phyloP scores from a whole-genome alignment of 2,797 vertebrate genomes.

The Myripristis jacobus region DNA sequence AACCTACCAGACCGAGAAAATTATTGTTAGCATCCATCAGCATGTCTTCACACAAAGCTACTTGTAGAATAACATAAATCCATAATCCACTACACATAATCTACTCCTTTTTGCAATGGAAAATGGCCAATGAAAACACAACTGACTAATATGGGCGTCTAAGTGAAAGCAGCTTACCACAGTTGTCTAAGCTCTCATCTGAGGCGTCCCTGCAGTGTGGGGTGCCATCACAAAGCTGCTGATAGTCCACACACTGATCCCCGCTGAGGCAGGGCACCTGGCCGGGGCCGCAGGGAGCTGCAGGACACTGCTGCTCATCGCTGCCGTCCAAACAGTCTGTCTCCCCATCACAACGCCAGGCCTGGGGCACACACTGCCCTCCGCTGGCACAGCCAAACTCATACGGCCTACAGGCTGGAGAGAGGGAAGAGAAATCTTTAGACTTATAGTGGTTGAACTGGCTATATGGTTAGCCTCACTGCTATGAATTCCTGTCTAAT shows the following conservation, averaged over 20 bases:
- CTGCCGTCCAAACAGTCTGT: conserved; percentile 88
- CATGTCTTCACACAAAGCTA: not conserved
- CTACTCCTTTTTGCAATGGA: too few relatives aligned
- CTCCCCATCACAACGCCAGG: conserved; percentile 90
- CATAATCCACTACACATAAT: too few relatives aligned
- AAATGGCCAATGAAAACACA: too few relatives aligned
- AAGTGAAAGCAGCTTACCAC: conserved; percentile 77
- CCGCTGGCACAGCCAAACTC: conserved; percentile 85
- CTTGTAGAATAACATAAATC: too few relatives aligned
- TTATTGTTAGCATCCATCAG: not conserved
- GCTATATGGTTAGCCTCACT: too few relatives aligned
- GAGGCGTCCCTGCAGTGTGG: conserved; percentile 87
- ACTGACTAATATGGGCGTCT: not conserved
- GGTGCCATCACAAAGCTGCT: conserved; percentile 87
- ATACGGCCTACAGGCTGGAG: conserved; percentile 77
- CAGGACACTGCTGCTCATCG: conserved; percentile 85
- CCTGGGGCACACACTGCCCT: conserved; percentile 84
- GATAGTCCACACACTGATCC: conserved; percentile 83
- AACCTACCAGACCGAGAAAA: conserved; percentile 73
- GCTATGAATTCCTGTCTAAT: too few relatives aligned
- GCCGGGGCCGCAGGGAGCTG: conserved; percentile 72
- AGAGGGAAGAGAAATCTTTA: not conserved
- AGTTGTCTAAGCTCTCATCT: conserved; percentile 86
- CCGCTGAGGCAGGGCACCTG: conserved; percentile 79
- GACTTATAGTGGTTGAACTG: too few relatives aligned